Percentiles rank a stretch among this genome's conserved stretches.
Conservation (phyloP, 2,113 vertebrate genomes). For the Naja naja region DNA sequence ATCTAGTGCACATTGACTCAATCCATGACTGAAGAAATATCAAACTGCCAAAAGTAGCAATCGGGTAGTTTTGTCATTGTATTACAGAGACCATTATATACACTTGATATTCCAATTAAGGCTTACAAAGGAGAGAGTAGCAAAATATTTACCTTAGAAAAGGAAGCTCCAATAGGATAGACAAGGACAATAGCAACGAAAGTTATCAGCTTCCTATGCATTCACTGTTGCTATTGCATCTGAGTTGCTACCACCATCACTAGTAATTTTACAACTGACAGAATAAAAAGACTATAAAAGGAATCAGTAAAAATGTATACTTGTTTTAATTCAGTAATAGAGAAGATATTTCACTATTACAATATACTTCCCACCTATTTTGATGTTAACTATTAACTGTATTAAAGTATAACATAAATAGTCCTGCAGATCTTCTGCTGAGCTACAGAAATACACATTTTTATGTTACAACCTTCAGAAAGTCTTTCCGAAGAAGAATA, state of each 20-base stretch:
- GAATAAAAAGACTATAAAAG: not conserved
- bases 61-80: not conserved
- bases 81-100: not conserved
- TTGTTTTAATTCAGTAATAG: slow-evolving; percentile 5
- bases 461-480: not conserved
- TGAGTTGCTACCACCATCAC: not conserved
- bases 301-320: slow-evolving; percentile 51
- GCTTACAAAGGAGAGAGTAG: not conserved
- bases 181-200: not conserved
- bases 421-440: not conserved
- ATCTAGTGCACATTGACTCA: not conserved
- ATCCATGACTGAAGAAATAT: not conserved
- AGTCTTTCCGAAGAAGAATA: not conserved
- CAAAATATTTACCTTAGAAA: not conserved
- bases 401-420: not conserved
- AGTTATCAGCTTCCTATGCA: not conserved
- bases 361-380: not conserved
- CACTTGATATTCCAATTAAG: not conserved
- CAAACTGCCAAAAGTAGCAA: not conserved
- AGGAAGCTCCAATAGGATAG: slow-evolving; percentile 3
- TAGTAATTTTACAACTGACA: slow-evolving; percentile 39
- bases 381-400: not conserved
- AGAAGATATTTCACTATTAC: slow-evolving; percentile 30
- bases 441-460: slow-evolving; percentile 28
- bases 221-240: not conserved